Percentiles rank a stretch among this genome's conserved stretches.
These are phyloP conservation scores for Sussaba pulchella DNA, from an alignment of 2,888 invertebrate species.

Conservation along the genomic window DNA sequence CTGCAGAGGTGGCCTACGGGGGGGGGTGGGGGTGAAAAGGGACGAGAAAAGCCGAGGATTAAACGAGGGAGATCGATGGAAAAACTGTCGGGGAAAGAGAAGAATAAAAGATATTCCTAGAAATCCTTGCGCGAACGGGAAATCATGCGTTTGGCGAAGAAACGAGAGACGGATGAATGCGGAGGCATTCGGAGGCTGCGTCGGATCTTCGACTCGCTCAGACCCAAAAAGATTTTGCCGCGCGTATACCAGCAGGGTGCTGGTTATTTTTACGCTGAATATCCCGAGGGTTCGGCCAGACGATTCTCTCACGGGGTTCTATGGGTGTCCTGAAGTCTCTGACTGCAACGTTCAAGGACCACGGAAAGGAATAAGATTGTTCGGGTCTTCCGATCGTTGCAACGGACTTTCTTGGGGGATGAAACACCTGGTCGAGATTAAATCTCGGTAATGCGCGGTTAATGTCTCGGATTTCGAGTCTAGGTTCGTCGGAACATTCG, in stretches of 20 bases:
- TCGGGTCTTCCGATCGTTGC: not conserved
- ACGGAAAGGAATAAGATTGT: conserved; percentile 14
- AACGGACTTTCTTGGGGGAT: conserved; percentile 1
- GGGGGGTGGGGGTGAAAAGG: not conserved
- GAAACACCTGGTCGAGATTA: conserved; percentile 8
- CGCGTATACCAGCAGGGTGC: not conserved
- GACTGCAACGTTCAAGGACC: not conserved
- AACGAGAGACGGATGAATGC: conserved; percentile 46
- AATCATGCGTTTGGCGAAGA: conserved; percentile 41
- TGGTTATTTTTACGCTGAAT: not conserved
- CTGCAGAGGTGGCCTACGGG: no score
- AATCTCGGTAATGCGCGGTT: not conserved
- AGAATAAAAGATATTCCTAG: conserved; percentile 3
- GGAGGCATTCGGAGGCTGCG: conserved; percentile 1
- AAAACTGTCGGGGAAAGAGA: conserved; percentile 18
- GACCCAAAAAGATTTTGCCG: conserved; percentile 36
- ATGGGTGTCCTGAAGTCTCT: not conserved
- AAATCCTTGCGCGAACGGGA: conserved; percentile 19
- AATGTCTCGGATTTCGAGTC: not conserved
- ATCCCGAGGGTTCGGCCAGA: conserved; percentile 14
- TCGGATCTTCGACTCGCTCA: conserved; percentile 26
- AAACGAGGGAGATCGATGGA: conserved; percentile 27
- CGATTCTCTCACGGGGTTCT: conserved; percentile 37
- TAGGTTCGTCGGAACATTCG: no score
- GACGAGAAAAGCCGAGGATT: conserved; percentile 16